phyloP scores from a whole-genome alignment of 2,888 invertebrate genomes.

The Drosophila atroscutellata region DNA sequence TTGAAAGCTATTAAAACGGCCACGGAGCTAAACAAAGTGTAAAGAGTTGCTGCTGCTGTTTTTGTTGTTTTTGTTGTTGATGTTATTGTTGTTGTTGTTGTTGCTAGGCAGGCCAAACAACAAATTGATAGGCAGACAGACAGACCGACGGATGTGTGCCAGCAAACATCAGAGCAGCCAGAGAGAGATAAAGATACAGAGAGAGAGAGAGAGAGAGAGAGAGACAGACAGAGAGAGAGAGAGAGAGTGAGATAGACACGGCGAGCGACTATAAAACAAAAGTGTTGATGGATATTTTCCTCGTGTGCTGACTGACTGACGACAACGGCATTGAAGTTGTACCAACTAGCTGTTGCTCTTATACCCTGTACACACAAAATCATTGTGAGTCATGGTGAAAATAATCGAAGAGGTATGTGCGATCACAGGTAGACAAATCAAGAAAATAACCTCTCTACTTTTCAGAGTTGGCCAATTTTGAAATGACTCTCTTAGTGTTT shows the following conservation, averaged over 20 bases:
- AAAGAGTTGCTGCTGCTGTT: constrained; percentile 44
- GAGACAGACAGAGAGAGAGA: neutral
- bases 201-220: neutral
- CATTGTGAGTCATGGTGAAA: neutral
- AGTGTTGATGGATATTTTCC: constrained; percentile 82
- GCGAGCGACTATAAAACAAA: constrained; percentile 71
- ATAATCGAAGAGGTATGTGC: neutral
- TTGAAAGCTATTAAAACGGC: constrained; percentile 74
- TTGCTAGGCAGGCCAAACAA: constrained; percentile 66
- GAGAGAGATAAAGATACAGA: constrained; percentile 2
- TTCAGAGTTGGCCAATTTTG: neutral
- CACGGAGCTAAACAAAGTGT: constrained; percentile 74
- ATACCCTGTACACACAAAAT: constrained; percentile 36
- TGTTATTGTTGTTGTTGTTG: constrained; percentile 30
- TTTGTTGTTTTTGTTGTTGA: constrained; percentile 26
- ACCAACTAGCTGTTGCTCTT: constrained; percentile 13
- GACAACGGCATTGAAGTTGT: constrained; percentile 69
- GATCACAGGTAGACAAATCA: neutral
- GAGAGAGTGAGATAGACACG: constrained; percentile 9
- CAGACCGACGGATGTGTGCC: constrained; percentile 70
- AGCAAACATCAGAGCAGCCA: constrained; percentile 60
- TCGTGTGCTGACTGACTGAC: constrained; percentile 72
- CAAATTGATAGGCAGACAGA: constrained; percentile 70
- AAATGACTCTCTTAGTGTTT: neutral
- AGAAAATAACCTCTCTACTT: neutral